Conservation (phyloP, 2,113 vertebrate species). For the Caranx melampygus region DNA sequence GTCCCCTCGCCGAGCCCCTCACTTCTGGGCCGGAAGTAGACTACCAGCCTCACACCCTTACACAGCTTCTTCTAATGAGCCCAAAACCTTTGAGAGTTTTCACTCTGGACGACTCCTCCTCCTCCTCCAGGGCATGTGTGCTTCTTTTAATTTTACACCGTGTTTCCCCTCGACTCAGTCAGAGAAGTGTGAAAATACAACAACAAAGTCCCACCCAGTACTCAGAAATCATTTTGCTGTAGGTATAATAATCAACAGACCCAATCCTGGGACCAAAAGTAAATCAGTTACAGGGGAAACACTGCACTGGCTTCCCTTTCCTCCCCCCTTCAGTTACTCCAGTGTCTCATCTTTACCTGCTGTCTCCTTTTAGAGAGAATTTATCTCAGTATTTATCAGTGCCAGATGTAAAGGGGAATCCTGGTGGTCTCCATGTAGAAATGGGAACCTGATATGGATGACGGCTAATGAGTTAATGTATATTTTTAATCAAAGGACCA, state of each 20-base stretch:
- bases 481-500: neutral
- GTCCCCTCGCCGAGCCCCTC: conserved; percentile 92
- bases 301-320: conserved; percentile 18
- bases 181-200: neutral
- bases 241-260: neutral
- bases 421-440: neutral
- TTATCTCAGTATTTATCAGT: conserved; percentile 55
- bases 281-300: conserved; percentile 28
- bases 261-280: conserved; percentile 4
- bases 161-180: conserved; percentile 32
- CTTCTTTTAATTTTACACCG: conserved; percentile 11
- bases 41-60: conserved; percentile 84
- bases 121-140: conserved; percentile 36
- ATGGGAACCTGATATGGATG: neutral
- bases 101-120: conserved; percentile 26
- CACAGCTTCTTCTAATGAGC: conserved; percentile 89
- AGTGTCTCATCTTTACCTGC: conserved; percentile 16
- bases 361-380: neutral
- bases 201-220: neutral
- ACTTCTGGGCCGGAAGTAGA: conserved; percentile 93
- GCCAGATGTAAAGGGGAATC: neutral
- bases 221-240: neutral
- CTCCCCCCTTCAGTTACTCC: neutral
- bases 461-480: neutral
- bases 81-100: conserved; percentile 54